Conservation (phyloP, 2,888 invertebrate species). For the Caenorhabditis japonica region DNA sequence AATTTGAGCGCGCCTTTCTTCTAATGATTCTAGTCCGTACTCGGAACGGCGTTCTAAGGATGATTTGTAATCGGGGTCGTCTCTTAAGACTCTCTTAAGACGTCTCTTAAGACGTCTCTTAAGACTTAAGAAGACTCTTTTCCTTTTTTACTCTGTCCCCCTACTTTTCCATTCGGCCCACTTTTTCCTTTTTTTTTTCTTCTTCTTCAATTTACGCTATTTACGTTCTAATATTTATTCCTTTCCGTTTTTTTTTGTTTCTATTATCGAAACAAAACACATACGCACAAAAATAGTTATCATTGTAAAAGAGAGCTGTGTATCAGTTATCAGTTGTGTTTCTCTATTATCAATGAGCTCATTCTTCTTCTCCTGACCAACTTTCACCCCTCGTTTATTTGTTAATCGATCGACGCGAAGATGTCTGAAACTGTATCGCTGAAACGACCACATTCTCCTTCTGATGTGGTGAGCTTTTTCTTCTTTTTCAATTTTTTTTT, state of each 20-base stretch:
- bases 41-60: no score
- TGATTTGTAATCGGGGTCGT: no score
- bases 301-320: conserved; percentile 11
- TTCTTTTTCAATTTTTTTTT: not conserved
- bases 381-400: conserved; percentile 25
- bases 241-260: not conserved
- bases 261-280: conserved; percentile 24
- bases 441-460: conserved; percentile 21
- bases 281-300: conserved; percentile 12
- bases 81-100: no score
- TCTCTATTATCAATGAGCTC: conserved; percentile 21
- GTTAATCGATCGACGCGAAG: conserved; percentile 1
- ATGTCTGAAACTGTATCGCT: conserved; percentile 31
- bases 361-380: conserved; percentile 34
- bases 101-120: no score
- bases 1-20: no score
- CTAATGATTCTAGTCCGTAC: no score
- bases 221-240: no score
- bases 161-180: no score
- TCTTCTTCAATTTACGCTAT: no score
- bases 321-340: conserved; percentile 17
- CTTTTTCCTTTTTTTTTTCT: no score
- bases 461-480: conserved; percentile 11
- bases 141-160: not conserved
- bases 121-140: no score